Evolutionary conservation across 2,888 invertebrate species (phyloP), one percentile per base, ranked within the genome.

Genomic region (Pristionchus fissidentatus): DNA sequence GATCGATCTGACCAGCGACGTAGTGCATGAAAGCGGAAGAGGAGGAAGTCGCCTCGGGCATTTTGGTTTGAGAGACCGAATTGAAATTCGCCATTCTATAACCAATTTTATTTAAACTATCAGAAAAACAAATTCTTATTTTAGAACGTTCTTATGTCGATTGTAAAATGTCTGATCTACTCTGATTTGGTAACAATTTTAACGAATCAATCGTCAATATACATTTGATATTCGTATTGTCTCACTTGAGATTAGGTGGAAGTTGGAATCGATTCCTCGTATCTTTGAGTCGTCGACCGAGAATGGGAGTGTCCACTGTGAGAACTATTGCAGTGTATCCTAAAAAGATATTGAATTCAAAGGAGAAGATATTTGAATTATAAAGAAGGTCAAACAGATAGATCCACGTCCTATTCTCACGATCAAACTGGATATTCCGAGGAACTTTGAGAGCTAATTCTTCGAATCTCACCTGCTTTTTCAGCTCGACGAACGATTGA

Each of bases 11-110:
- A 19, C 29, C 52, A 49, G 52, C 46, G 15, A 96, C 95, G 90
- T 96, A 97, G 89, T 95, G 95, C 90, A 95, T 95, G 57, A 97
- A 94, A 0, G 96, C 96, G 0, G 96, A 96, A 15, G 95, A 95
- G 46, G 93, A 93, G 29, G 78, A 84, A 5, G 77, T 93, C 52
- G 94, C 93, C 87, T 93, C 94, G 60, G 93, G 93, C 85, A 94
- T 93, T 86, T 85, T 90, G 66, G 8, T 93, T 13, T 86, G 85
- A 32, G 84, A 84, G 49, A 84, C 79, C 38, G 86, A 86, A 19
- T 19, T n/a, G 83, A 90, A 88, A 55, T 89, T 88, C 5, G 89
- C 89, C 43, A 89, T 85, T 52, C 84, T 83, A 52, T 46, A 84
- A 49, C 13, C 46, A n/a, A 35, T 19, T 13, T 46, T n/a, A n/a